A percentile compares a stretch with the other conserved stretches of the same genome.
Conservation (phyloP, 2,888 invertebrate genomes). For the Tanypteryx hageni region DNA sequence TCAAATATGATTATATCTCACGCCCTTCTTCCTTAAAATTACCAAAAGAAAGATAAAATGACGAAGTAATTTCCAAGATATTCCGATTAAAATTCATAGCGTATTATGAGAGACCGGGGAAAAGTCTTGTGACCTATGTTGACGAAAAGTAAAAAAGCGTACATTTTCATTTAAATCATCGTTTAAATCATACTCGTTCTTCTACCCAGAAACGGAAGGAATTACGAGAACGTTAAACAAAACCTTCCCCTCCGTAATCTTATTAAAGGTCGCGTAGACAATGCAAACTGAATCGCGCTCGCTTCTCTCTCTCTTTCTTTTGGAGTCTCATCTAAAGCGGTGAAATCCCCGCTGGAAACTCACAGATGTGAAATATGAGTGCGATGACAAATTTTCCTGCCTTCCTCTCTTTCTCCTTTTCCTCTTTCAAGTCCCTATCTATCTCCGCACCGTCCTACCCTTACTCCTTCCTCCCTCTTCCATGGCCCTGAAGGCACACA, state of each 20-base stretch:
- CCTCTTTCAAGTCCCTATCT: not conserved
- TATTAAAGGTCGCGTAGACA: constrained; percentile 9
- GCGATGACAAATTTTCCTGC: not conserved
- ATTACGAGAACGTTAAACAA: not conserved
- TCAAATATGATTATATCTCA: no score
- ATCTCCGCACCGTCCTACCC: not conserved
- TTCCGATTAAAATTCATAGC: not conserved
- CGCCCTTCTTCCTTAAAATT: no score
- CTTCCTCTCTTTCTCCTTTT: not conserved
- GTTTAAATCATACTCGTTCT: not conserved
- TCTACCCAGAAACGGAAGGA: not conserved
- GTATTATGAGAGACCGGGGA: not conserved
- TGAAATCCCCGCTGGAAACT: not conserved
- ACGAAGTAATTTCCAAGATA: no score
- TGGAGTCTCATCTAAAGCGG: not conserved
- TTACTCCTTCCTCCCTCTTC: not conserved
- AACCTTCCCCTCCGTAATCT: not conserved
- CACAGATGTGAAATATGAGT: constrained; percentile 22
- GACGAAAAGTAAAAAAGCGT: not conserved
- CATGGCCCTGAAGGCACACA: not conserved
- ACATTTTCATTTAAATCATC: not conserved
- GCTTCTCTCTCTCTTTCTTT: not conserved
- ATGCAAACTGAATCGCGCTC: not conserved
- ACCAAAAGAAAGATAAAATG: no score
- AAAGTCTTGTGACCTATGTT: not conserved